phyloP scores from a whole-genome alignment of 2,797 vertebrate genomes.

The Lagorchestes hirsutus region DNA sequence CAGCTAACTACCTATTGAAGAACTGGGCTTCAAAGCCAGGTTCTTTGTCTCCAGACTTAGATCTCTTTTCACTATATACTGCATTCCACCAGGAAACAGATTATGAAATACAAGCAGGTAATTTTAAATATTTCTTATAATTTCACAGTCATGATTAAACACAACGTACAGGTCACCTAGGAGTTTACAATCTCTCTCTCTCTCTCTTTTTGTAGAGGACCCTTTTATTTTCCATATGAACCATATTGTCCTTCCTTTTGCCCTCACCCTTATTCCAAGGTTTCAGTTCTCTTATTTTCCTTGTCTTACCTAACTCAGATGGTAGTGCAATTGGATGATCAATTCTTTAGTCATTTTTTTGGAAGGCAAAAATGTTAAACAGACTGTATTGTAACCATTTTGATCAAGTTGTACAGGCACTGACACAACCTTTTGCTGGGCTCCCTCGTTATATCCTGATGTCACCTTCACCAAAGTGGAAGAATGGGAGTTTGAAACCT shows the following conservation, averaged over 20 bases:
- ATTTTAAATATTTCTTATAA: background rate
- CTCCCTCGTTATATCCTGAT: background rate
- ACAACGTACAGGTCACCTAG: background rate
- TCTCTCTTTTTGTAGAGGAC: background rate
- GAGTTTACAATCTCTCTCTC: background rate
- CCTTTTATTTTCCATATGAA: slow-evolving; percentile 46
- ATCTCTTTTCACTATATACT: background rate
- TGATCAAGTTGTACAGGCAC: background rate
- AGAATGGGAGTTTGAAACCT: background rate
- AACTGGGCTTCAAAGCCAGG: background rate
- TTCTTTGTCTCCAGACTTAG: background rate
- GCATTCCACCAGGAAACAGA: background rate
- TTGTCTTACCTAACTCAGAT: slow-evolving; percentile 19
- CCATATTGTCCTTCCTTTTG: background rate
- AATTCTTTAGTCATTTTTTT: slow-evolving; percentile 6
- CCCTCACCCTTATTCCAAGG: background rate
- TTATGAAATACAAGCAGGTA: background rate
- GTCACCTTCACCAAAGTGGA: background rate
- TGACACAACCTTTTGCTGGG: background rate
- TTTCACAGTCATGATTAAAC: background rate
- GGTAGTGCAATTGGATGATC: background rate
- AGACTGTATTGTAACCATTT: background rate
- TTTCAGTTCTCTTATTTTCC: slow-evolving; percentile 16
- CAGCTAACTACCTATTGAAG: background rate
- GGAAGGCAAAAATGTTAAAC: background rate